phyloP scores from a whole-genome alignment of 2,888 invertebrate species.

The Ornithoptera priamus region DNA sequence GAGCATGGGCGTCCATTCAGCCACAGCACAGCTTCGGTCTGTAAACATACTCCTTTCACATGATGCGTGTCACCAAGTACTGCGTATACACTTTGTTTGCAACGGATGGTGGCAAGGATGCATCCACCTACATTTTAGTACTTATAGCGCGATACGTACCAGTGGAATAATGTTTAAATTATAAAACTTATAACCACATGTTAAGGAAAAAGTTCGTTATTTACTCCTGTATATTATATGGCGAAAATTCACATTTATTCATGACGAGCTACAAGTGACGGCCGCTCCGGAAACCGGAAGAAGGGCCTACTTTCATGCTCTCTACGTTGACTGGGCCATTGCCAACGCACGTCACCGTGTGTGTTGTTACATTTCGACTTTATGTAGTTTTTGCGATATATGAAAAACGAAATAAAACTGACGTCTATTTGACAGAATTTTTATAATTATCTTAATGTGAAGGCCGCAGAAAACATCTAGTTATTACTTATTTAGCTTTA shows the following conservation, averaged over 20 bases:
- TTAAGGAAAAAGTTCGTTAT: not conserved
- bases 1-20: conserved; percentile 55
- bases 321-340: conserved; percentile 16
- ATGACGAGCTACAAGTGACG: conserved; percentile 41
- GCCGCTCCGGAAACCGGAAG: conserved; percentile 53
- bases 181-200: not conserved
- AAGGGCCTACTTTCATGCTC: conserved; percentile 62
- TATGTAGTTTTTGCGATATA: not conserved
- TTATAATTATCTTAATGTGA: too few species aligned
- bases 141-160: too few species aligned
- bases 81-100: conserved; percentile 36
- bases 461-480: too few species aligned
- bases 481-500: too few species aligned
- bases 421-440: too few species aligned
- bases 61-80: conserved; percentile 67
- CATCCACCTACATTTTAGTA: too few species aligned
- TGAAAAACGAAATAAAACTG: not conserved
- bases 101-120: not conserved
- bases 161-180: too few species aligned
- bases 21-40: conserved; percentile 58
- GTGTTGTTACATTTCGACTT: not conserved
- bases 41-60: conserved; percentile 64
- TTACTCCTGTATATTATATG: not conserved
- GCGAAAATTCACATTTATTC: conserved; percentile 2
- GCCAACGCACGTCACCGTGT: conserved; percentile 13